These are phyloP conservation scores for Empidonax traillii DNA, from an alignment of 2,113 vertebrate genomes.

Conservation along the genomic window DNA sequence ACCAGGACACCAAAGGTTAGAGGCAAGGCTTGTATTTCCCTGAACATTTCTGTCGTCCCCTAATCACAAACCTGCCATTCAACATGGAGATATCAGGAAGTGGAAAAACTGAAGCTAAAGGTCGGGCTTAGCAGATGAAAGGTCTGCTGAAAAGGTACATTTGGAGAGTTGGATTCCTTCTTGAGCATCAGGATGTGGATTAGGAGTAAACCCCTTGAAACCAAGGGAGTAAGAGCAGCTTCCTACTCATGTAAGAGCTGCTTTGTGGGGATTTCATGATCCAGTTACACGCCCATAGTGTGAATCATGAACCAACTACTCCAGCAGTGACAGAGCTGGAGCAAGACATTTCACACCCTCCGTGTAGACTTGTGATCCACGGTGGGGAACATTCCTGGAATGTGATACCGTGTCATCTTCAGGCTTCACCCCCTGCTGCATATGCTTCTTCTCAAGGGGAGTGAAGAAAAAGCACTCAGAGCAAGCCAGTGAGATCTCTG, in stretches of 20 bases:
- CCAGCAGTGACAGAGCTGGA: not conserved
- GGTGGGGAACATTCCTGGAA: not conserved
- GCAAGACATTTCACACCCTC: not conserved
- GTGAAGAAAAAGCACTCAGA: not conserved
- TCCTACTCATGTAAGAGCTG: not conserved
- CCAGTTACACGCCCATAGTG: not conserved
- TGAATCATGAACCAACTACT: not conserved
- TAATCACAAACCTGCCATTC: slow-evolving; percentile 42
- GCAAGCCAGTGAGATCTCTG: not conserved
- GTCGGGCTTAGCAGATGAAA: not conserved
- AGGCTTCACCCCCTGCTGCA: not conserved
- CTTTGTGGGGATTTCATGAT: not conserved
- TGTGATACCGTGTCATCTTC: not conserved
- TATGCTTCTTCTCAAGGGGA: not conserved
- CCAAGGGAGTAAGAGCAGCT: not conserved
- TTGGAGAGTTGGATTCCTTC: not conserved
- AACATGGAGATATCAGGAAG: not conserved
- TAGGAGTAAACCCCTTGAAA: not conserved
- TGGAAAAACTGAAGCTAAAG: slow-evolving; percentile 37
- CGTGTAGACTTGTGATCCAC: not conserved
- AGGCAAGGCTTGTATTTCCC: not conserved
- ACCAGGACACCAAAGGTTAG: not conserved
- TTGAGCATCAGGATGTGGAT: not conserved
- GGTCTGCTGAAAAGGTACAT: not conserved
- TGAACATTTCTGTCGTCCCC: slow-evolving; percentile 5